These are phyloP conservation scores for Cydia pomonella DNA, from an alignment of 1,140 invertebrate genomes.

Conservation along the genomic window DNA sequence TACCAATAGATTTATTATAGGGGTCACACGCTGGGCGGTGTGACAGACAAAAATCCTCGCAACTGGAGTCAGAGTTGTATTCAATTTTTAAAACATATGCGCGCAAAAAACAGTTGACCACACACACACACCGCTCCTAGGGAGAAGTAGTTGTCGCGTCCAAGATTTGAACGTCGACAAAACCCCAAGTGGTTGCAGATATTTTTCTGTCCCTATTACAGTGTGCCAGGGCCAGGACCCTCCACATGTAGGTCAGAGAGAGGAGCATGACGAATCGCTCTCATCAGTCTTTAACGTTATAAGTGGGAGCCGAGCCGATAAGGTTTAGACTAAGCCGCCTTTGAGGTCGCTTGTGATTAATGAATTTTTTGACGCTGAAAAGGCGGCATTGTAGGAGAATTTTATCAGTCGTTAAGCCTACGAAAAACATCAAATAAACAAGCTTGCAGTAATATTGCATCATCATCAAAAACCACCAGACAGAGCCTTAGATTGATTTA, in stretches of 20 bases:
- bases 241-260: constrained; percentile 53
- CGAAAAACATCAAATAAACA: constrained; percentile 26
- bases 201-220: neutral
- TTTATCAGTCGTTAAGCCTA: constrained; percentile 31
- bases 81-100: neutral
- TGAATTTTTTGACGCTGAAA: constrained; percentile 39
- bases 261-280: constrained; percentile 62
- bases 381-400: constrained; percentile 34
- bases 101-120: neutral
- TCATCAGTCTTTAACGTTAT: constrained; percentile 53
- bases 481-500: neutral
- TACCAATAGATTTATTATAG: constrained; percentile 49
- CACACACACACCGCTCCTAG: neutral
- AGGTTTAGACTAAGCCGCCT: constrained; percentile 49
- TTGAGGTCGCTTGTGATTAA: constrained; percentile 43
- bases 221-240: neutral
- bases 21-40: constrained; percentile 39
- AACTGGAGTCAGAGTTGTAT: constrained; percentile 27
- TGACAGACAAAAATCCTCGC: constrained; percentile 43
- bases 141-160: neutral
- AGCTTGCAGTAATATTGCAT: constrained; percentile 17
- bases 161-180: neutral
- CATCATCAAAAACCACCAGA: neutral
- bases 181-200: neutral
- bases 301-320: constrained; percentile 49